Conservation (phyloP, 2,888 invertebrate genomes). For the Thereva unica region DNA sequence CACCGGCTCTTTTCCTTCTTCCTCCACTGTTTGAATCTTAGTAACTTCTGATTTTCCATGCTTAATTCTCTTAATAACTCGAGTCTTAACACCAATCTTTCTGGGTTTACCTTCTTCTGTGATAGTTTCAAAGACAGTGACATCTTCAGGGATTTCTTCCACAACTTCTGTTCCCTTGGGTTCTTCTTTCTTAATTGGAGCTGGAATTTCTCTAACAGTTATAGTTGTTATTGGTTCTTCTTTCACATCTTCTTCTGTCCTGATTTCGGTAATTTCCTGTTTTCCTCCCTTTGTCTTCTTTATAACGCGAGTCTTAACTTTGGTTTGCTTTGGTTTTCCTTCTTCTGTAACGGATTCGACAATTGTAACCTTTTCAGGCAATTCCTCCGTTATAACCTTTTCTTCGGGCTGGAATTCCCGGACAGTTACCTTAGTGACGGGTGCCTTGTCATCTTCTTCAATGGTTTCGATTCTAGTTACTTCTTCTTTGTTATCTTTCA, state of each 20-base stretch:
- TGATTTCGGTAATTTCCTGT: conserved; percentile 45
- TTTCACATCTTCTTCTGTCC: conserved; percentile 52
- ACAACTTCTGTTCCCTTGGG: conserved; percentile 40
- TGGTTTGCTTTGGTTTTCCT: conserved; percentile 37
- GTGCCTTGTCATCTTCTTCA: conserved; percentile 50
- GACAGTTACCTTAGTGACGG: conserved; percentile 51
- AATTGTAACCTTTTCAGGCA: conserved; percentile 53
- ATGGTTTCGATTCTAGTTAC: conserved; percentile 53
- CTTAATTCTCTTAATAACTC: conserved; percentile 50
- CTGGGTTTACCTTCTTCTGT: conserved; percentile 49
- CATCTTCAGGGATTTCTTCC: conserved; percentile 46
- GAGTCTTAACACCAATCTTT: conserved; percentile 51
- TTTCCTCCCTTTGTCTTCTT: conserved; percentile 45
- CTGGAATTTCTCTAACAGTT: conserved; percentile 43
- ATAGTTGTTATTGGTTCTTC: conserved; percentile 51
- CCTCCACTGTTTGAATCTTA: conserved; percentile 50
- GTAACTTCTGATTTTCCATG: conserved; percentile 50
- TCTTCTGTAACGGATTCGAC: conserved; percentile 46
- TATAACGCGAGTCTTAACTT: conserved; percentile 49
- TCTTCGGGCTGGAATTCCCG: conserved; percentile 46
- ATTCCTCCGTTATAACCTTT: conserved; percentile 46
- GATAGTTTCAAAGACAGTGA: conserved; percentile 46
- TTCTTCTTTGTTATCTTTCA: conserved; percentile 53
- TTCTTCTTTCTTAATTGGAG: conserved; percentile 41
- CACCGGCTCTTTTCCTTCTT: conserved; percentile 53